Percentiles rank a stretch among this genome's conserved stretches.
phyloP scores from a whole-genome alignment of 2,113 vertebrate species.

The Alligator sinensis region DNA sequence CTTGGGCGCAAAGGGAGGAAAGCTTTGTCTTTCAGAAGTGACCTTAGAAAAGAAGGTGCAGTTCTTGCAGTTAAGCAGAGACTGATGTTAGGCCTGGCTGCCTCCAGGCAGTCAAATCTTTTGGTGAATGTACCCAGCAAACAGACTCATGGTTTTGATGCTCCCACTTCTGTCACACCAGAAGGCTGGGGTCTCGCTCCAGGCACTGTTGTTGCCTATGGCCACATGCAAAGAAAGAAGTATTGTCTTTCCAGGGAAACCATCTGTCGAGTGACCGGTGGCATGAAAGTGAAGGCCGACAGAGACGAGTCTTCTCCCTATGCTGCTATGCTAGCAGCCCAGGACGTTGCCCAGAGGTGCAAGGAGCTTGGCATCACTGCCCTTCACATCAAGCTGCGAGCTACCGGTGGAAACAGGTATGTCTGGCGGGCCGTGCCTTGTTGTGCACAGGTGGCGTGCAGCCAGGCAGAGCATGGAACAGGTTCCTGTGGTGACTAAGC shows the following conservation, averaged over 20 bases:
- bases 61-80: neutral
- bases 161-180: neutral
- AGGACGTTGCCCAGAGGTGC: slow-evolving; percentile 97
- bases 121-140: neutral
- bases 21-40: neutral
- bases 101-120: neutral
- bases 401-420: slow-evolving; percentile 94
- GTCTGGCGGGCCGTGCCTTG: neutral
- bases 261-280: slow-evolving; percentile 97
- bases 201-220: neutral
- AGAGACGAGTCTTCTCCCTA: slow-evolving; percentile 97
- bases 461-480: too few species aligned
- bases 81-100: neutral
- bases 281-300: slow-evolving; percentile 99
- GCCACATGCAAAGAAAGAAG: neutral
- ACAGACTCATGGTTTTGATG: neutral
- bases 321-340: slow-evolving; percentile 96
- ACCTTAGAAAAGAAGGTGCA: neutral
- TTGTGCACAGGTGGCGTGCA: neutral
- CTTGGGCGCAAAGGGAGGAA: neutral
- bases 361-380: slow-evolving; percentile 97
- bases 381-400: slow-evolving; percentile 96
- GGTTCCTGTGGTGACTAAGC: neutral
- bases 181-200: neutral
- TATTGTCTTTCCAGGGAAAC: slow-evolving; percentile 84